Evolutionary conservation across 2,797 vertebrate genomes (phyloP).

Genomic region (Sebastiscus tertius): DNA sequence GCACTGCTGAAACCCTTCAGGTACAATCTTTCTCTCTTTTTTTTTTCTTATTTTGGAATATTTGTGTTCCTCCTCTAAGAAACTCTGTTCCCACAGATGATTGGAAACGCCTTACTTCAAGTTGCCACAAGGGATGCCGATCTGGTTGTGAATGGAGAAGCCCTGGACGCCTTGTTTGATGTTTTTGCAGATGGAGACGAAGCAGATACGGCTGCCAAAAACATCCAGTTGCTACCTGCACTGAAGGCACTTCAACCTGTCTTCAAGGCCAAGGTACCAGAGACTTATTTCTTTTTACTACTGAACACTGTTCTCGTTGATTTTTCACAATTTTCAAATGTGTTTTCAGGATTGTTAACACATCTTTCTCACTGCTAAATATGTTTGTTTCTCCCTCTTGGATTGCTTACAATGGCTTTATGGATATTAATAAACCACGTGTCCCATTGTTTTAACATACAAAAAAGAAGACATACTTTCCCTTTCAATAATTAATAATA

Average conservation of each 20-base stretch:
- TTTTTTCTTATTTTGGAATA: not conserved
- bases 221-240: slow-evolving; percentile 87
- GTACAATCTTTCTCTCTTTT: slow-evolving; percentile 67
- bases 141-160: slow-evolving; percentile 93
- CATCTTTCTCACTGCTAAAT: not conserved
- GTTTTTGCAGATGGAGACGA: slow-evolving; percentile 96
- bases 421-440: not conserved
- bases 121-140: slow-evolving; percentile 88
- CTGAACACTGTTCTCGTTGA: not conserved
- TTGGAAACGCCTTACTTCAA: slow-evolving; percentile 91
- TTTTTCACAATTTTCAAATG: not conserved
- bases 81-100: slow-evolving; percentile 81
- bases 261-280: slow-evolving; percentile 91
- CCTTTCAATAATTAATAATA: not conserved
- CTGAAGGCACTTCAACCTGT: slow-evolving; percentile 93
- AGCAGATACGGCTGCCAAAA: slow-evolving; percentile 88
- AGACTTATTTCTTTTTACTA: not conserved
- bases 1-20: slow-evolving; percentile 89
- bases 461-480: too few relatives aligned
- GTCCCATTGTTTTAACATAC: not conserved
- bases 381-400: not conserved
- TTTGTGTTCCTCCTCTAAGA: slow-evolving; percentile 35
- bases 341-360: not conserved
- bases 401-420: not conserved
- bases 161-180: slow-evolving; percentile 95